These are phyloP conservation scores for Galago senegalensis DNA, from an alignment of 2,797 vertebrate genomes.

Conservation along the genomic window DNA sequence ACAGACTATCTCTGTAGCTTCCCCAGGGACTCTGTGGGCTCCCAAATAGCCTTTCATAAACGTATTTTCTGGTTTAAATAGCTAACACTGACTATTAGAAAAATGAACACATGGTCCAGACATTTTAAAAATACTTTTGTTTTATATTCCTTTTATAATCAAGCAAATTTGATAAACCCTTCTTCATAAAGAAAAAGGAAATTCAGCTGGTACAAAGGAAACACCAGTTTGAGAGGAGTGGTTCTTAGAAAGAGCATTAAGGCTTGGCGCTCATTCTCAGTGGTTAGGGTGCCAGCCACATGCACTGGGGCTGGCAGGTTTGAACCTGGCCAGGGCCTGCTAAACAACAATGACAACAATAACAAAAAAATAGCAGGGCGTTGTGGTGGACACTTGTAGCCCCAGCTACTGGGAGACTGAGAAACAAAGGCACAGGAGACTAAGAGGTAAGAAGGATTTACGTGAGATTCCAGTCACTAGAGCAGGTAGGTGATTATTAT, in stretches of 20 bases:
- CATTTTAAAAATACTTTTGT: neutral
- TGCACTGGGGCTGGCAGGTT: too few species aligned
- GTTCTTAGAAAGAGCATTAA: constrained; percentile 25
- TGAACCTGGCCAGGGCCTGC: too few species aligned
- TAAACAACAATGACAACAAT: too few species aligned
- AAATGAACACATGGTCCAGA: neutral
- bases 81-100: neutral
- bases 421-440: neutral
- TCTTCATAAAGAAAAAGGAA: constrained; percentile 39
- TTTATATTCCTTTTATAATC: constrained; percentile 7
- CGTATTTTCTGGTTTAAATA: neutral
- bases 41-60: constrained; percentile 5
- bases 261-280: too few species aligned
- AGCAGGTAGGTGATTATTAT: neutral
- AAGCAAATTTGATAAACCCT: constrained; percentile 53
- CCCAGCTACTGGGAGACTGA: too few species aligned
- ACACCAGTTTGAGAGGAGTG: neutral
- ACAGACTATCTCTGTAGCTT: neutral
- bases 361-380: too few species aligned
- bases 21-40: neutral
- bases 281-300: too few species aligned
- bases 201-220: neutral
- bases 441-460: constrained; percentile 18
- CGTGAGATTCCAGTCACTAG: constrained; percentile 20
- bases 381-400: too few species aligned